These are phyloP conservation scores for Cheilosia soror DNA, from an alignment of 2,888 invertebrate species.

Conservation along the genomic window DNA sequence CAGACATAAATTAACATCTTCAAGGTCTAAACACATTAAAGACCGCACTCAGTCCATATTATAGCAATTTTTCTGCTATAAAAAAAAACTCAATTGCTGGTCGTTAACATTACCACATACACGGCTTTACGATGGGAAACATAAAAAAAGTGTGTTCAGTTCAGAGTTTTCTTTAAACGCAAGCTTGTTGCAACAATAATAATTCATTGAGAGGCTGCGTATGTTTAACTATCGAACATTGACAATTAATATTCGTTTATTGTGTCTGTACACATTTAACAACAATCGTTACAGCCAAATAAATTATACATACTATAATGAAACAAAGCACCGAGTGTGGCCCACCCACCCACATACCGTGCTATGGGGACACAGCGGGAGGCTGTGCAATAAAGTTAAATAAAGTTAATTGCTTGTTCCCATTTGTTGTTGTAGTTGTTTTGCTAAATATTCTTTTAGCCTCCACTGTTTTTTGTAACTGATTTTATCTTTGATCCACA, in stretches of 20 bases:
- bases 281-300: slow-evolving; percentile 25
- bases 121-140: slow-evolving; percentile 11
- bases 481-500: neutral
- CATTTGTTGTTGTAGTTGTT: slow-evolving; percentile 30
- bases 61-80: slow-evolving; percentile 2
- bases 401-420: slow-evolving; percentile 59
- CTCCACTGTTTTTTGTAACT: slow-evolving; percentile 3
- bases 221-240: slow-evolving; percentile 29
- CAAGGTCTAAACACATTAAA: slow-evolving; percentile 24
- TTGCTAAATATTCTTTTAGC: neutral
- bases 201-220: neutral
- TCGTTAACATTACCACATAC: slow-evolving; percentile 24
- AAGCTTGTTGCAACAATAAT: slow-evolving; percentile 21
- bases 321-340: slow-evolving; percentile 25
- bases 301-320: slow-evolving; percentile 17
- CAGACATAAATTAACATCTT: slow-evolving; percentile 11
- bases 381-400: slow-evolving; percentile 45
- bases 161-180: neutral
- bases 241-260: slow-evolving; percentile 40
- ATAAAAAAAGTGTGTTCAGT: slow-evolving; percentile 14
- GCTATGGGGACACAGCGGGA: slow-evolving; percentile 22
- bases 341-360: slow-evolving; percentile 63
- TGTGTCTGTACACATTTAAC: slow-evolving; percentile 29
- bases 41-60: neutral
- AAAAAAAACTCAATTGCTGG: slow-evolving; percentile 30